These are phyloP conservation scores for Lordiphosa clarofinis DNA, from an alignment of 1,140 invertebrate genomes.

Conservation along the genomic window DNA sequence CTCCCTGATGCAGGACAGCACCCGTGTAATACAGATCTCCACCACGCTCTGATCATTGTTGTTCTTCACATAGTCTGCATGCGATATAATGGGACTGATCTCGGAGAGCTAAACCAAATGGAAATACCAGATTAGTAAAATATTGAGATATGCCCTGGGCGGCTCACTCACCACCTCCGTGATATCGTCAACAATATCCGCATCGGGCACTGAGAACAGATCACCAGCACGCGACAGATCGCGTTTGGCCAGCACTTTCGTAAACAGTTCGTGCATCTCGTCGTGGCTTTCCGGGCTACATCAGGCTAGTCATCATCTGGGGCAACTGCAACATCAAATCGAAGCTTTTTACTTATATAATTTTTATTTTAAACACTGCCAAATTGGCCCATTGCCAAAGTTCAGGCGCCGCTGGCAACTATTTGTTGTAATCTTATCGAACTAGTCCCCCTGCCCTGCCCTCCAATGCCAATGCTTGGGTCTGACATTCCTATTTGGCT, in stretches of 20 bases:
- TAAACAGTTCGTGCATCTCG: conserved; percentile 92
- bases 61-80: conserved; percentile 89
- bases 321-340: conserved; percentile 31
- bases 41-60: conserved; percentile 96
- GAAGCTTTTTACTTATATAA: conserved; percentile 5
- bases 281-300: conserved; percentile 14
- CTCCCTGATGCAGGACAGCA: conserved; percentile 94
- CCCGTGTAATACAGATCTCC: conserved; percentile 93
- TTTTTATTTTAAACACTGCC: conserved; percentile 31
- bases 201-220: conserved; percentile 92
- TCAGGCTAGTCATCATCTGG: conserved; percentile 36
- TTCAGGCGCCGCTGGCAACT: conserved; percentile 53
- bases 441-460: conserved; percentile 21
- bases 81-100: conserved; percentile 90
- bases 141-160: conserved; percentile 8
- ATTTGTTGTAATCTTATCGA: conserved; percentile 66
- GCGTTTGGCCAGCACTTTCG: conserved; percentile 90
- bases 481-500: conserved; percentile 33
- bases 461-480: not conserved
- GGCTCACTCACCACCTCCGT: conserved; percentile 86
- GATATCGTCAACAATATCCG: conserved; percentile 91
- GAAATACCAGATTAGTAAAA: not conserved
- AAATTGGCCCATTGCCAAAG: conserved; percentile 59
- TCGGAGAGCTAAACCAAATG: conserved; percentile 81
- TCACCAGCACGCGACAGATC: conserved; percentile 95